Evolutionary conservation across 30 jellyfish, hydroid and myxozoan genomes (phyloP), one percentile per base, ranked within the genome.

Genomic region (Turritopsis dohrnii): DNA sequence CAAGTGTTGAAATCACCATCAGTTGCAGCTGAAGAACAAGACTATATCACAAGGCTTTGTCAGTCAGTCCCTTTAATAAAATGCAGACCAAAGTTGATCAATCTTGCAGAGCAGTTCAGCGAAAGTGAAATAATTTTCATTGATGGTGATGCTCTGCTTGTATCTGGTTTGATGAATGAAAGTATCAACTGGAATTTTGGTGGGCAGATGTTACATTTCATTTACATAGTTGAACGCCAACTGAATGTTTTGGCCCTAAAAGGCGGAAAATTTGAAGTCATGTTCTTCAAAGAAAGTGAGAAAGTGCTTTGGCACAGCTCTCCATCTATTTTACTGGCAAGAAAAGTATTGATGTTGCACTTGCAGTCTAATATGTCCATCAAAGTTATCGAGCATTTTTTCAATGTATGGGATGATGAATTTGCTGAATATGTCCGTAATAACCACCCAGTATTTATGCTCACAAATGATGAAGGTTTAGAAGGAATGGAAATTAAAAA

Each of bases 91-190:
- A 22, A 16, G 52, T 16, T 72, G 81, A 17, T 19, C 1, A 72
- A 72, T 22, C 27, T 72, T 22, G 28, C 81, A 1, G 22, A 72
- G n/a, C 60, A 72, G 22, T 72, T 72, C 30, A 22, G 81, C 22
- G 60, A 41, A 3, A 26, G 60, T 72, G 81, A 52, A 22, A 22
- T 22, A 0, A 18, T 76, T 76, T 54, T 76, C 16, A 52, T 76
- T 9, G 84, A 76, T 76, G 84, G 84, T 26, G 84, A 76, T 76
- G 53, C 71, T 52, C 53, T 76, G 75, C 21, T 76, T 29, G 41
- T 76, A 52, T 76, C 84, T 0, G 69, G 72, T 28, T 20, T 76
- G 28, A 23, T 28, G 28, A 65, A 76, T 52, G 7, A 22, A 22
- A 76, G 28, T 29, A 19, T 76, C 23, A 76, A 65, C 28, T 28